Base-by-base conservation (phyloP, 2,113 vertebrate genomes). In the Aplodontia rufa region DNA sequence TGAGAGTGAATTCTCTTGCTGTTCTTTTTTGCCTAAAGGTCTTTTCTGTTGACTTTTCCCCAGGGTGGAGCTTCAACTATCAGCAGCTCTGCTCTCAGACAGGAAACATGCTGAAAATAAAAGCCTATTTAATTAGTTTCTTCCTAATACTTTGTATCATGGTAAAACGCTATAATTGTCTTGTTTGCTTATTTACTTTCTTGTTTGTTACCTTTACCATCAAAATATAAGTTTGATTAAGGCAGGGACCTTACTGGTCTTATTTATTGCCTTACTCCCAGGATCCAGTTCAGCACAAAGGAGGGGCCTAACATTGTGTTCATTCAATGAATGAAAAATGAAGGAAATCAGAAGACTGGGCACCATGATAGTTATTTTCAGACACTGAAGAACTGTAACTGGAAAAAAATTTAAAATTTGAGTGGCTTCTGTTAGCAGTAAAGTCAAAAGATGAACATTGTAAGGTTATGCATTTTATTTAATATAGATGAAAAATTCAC, bases 381-480 rank as follows among this genome's bases (percentile, higher is more conserved):
- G 90, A 84, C 51, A 79, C 91, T n/a, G 20, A 82, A 91, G 72
- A 85, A 68, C 1, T 47, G 12, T 69, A 62, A 87, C 19, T 93
- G 22, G 42, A 87, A 84, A 88, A 35, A 26, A 16, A 22, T 80
- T 88, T 60, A 75, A 22, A 58, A 88, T 84, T 40, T 84, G 51
- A 69, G 79, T 80, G 72, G 22, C 51, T 47, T 86, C 12, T 26
- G 32, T 64, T 93, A 85, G 81, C 32, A 79, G 42, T 85, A 68
- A 90, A 82, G 42, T 24, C 42, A 72, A 95, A 93, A 88, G 28
- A 30, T 79, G 37, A 93, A 83, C 45, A 83, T 72, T 86, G n/a
- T 69, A 82, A 82, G 28, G 10, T 8, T 40, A 30, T 6, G 53
- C 40, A 79, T 75, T 76, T 84, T 84, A 75, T 28, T 74, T 75